phyloP scores from a whole-genome alignment of 2,888 invertebrate genomes.

The Brenthis hecate region DNA sequence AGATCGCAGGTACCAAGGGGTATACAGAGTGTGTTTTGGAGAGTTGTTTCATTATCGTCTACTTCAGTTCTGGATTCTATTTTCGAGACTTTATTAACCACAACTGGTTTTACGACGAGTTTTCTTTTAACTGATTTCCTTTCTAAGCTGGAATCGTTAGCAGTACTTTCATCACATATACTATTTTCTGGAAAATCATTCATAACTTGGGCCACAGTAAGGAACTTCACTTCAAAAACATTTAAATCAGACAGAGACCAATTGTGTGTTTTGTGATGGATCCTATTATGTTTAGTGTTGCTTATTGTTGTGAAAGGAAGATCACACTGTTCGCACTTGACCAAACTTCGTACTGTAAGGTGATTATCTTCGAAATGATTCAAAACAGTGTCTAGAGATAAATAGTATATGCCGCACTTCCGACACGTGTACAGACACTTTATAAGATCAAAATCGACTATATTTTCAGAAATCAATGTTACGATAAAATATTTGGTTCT shows the following conservation, averaged over 20 bases:
- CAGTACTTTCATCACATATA: too few relatives aligned
- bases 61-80: background rate
- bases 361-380: constrained; percentile 31
- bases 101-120: background rate
- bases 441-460: background rate
- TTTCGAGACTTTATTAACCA: background rate
- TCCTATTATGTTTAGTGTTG: constrained; percentile 25
- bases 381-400: constrained; percentile 14
- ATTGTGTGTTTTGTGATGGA: constrained; percentile 32
- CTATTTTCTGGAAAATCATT: too few relatives aligned
- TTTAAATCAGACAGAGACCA: constrained; percentile 18
- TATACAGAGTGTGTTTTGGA: too few relatives aligned
- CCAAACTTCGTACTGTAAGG: background rate
- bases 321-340: constrained; percentile 34
- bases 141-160: background rate
- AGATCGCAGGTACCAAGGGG: background rate
- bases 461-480: background rate
- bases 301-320: constrained; percentile 29
- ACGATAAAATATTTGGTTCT: background rate
- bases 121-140: constrained; percentile 2
- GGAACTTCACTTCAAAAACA: background rate
- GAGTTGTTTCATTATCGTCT: background rate
- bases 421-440: constrained; percentile 38
- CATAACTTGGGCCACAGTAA: background rate
- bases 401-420: constrained; percentile 39